Conservation (phyloP, 2,113 vertebrate genomes). For the Notothenia coriiceps region DNA sequence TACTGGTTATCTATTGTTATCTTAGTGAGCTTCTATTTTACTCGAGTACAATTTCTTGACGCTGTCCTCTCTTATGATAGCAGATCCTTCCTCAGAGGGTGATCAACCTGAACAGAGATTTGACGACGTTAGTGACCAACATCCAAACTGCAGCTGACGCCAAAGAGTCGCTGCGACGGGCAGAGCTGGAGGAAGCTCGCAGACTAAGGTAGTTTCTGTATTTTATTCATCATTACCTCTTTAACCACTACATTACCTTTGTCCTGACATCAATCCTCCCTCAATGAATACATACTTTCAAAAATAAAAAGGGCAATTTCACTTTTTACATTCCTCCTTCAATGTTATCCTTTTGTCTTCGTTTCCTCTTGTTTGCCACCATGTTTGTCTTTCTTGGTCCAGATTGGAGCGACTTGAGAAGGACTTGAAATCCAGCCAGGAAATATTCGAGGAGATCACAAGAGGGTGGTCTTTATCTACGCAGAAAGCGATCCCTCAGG, state of each 20-base stretch:
- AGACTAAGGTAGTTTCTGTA: constrained; percentile 80
- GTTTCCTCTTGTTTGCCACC: background rate
- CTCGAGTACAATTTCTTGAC: background rate
- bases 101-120: constrained; percentile 81
- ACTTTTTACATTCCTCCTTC: background rate
- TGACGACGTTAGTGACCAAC: constrained; percentile 85
- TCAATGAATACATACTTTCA: background rate
- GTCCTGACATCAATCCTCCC: background rate
- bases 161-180: constrained; percentile 82
- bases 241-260: background rate
- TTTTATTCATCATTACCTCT: background rate
- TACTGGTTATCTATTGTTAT: background rate
- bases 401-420: constrained; percentile 79
- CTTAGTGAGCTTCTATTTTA: background rate
- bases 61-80: background rate
- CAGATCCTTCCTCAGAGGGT: constrained; percentile 76
- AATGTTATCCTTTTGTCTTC: background rate
- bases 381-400: constrained; percentile 9
- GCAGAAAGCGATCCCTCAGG: constrained; percentile 78
- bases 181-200: constrained; percentile 79
- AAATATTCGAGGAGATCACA: constrained; percentile 86
- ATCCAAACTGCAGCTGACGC: constrained; percentile 85
- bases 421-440: constrained; percentile 71
- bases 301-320: background rate
- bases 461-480: constrained; percentile 80